Evolutionary conservation across 1,140 invertebrate genomes (phyloP).

Genomic region (Orchesella cincta): DNA sequence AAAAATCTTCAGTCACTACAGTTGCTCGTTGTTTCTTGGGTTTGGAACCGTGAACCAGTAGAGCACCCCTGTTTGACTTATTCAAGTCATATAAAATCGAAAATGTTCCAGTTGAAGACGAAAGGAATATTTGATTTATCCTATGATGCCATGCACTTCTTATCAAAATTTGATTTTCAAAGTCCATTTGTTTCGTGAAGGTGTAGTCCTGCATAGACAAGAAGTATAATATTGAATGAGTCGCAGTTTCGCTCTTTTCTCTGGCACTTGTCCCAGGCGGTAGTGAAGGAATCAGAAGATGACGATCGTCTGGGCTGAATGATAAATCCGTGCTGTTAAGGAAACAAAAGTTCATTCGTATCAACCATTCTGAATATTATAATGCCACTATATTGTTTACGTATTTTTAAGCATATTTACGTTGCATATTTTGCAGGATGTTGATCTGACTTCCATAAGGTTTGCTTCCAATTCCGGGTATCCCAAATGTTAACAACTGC

Average conservation of each 20-base stretch:
- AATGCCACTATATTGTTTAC: neutral
- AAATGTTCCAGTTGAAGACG: slow-evolving; percentile 86
- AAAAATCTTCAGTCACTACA: slow-evolving; percentile 71
- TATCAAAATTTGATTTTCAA: slow-evolving; percentile 64
- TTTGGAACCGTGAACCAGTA: slow-evolving; percentile 44
- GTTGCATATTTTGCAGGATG: slow-evolving; percentile 80
- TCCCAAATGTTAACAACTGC: slow-evolving; percentile 96
- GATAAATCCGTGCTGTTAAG: slow-evolving; percentile 80
- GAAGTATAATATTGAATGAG: slow-evolving; percentile 48
- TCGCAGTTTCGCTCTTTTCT: slow-evolving; percentile 36
- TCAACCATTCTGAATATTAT: neutral
- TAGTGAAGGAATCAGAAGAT: slow-evolving; percentile 42
- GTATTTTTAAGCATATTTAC: slow-evolving; percentile 54
- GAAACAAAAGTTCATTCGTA: no score
- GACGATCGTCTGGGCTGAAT: slow-evolving; percentile 87
- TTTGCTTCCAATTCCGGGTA: slow-evolving; percentile 77
- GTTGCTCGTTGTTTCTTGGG: slow-evolving; percentile 39
- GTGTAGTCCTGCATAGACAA: slow-evolving; percentile 33
- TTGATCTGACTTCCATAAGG: slow-evolving; percentile 68
- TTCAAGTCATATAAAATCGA: slow-evolving; percentile 89
- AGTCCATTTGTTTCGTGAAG: slow-evolving; percentile 34
- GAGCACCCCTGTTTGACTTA: slow-evolving; percentile 80
- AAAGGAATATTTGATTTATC: slow-evolving; percentile 92
- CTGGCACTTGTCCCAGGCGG: slow-evolving; percentile 40
- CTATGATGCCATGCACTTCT: slow-evolving; percentile 94